These are phyloP conservation scores for Hydroisotoma schaefferi DNA, from an alignment of 2,888 invertebrate genomes.

Conservation along the genomic window DNA sequence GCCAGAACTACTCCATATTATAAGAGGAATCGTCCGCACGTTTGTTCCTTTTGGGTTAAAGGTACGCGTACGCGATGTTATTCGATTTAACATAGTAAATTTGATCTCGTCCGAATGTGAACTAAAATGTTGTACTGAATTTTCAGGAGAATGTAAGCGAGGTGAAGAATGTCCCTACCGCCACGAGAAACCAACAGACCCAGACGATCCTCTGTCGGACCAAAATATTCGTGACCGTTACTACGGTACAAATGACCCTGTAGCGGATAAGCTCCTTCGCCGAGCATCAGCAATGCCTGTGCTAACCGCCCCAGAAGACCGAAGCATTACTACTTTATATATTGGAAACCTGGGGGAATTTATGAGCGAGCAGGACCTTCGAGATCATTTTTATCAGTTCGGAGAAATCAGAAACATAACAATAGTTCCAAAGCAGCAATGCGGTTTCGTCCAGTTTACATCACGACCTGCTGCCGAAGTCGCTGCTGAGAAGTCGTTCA, in stretches of 20 bases:
- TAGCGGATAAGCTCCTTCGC: conserved; percentile 87
- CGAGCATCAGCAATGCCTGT: conserved; percentile 91
- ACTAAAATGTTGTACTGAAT: not conserved
- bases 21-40: conserved; percentile 89
- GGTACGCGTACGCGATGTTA: conserved; percentile 51
- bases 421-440: conserved; percentile 86
- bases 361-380: conserved; percentile 81
- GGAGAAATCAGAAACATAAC: conserved; percentile 91
- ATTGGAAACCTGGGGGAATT: conserved; percentile 91
- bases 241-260: conserved; percentile 93
- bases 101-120: no score
- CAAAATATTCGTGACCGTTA: conserved; percentile 93
- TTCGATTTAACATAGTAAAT: not conserved
- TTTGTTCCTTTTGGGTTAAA: conserved; percentile 98
- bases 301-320: conserved; percentile 91
- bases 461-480: conserved; percentile 83
- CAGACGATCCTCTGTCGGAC: conserved; percentile 92
- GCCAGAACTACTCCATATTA: conserved; percentile 93
- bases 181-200: conserved; percentile 94
- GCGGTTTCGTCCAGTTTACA: conserved; percentile 96
- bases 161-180: conserved; percentile 96
- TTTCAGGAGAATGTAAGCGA: conserved; percentile 74
- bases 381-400: conserved; percentile 96
- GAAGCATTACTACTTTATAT: conserved; percentile 92
- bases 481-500: conserved; percentile 93